These are phyloP conservation scores for Paraescarpia echinospica DNA, from an alignment of 1,140 invertebrate species.

Conservation along the genomic window DNA sequence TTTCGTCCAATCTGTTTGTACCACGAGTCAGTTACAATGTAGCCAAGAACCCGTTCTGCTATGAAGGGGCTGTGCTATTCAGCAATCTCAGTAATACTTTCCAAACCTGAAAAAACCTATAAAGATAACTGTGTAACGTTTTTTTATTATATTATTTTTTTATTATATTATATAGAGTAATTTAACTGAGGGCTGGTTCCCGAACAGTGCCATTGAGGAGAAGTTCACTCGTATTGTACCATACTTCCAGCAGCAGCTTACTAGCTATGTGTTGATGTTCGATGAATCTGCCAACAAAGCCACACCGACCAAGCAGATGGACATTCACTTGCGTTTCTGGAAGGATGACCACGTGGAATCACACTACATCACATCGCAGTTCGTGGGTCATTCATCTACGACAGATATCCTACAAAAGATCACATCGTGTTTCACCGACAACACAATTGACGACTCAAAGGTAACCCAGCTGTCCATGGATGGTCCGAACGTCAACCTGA, in stretches of 20 bases:
- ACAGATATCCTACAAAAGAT: constrained; percentile 31
- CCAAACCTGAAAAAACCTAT: too few species aligned
- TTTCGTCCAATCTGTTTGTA: not conserved
- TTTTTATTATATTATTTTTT: too few species aligned
- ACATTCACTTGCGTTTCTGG: constrained; percentile 33
- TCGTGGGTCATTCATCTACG: constrained; percentile 33
- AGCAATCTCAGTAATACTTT: too few species aligned
- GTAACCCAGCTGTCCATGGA: constrained; percentile 38
- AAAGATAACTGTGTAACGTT: too few species aligned
- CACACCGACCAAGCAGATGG: constrained; percentile 37
- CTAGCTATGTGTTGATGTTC: constrained; percentile 26
- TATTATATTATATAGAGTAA: too few species aligned
- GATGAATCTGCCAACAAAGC: constrained; percentile 34
- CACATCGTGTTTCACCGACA: constrained; percentile 22
- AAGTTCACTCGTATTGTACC: constrained; percentile 26
- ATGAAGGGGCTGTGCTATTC: too few species aligned
- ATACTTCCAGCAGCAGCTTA: constrained; percentile 26
- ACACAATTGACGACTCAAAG: constrained; percentile 22
- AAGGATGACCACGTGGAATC: not conserved
- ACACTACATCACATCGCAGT: constrained; percentile 28
- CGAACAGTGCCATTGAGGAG: constrained; percentile 25
- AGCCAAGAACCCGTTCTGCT: not conserved
- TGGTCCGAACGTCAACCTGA: constrained; percentile 38
- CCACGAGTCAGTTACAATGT: not conserved
- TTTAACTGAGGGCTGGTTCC: too few species aligned